phyloP scores from a whole-genome alignment of 2,888 invertebrate genomes.

The Troilus luridus region DNA sequence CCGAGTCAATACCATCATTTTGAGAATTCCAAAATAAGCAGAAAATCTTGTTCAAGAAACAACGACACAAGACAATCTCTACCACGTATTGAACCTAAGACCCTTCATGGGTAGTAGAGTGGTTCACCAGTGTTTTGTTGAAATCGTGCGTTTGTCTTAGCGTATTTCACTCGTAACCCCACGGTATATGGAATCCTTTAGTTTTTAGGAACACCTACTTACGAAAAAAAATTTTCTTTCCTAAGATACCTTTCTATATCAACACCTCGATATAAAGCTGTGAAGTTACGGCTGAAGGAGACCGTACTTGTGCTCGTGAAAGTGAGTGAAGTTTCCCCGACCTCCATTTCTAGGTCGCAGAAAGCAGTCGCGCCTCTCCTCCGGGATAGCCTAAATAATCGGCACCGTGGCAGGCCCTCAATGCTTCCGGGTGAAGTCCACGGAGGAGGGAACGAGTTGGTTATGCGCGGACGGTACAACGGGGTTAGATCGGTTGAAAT shows the following conservation, averaged over 20 bases:
- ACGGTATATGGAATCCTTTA: too few species aligned
- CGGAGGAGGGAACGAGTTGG: neutral
- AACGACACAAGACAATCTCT: too few species aligned
- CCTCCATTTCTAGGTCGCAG: conserved; percentile 54
- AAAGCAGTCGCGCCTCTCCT: conserved; percentile 37
- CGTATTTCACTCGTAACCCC: too few species aligned
- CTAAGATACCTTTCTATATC: neutral
- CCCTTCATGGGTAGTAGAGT: too few species aligned
- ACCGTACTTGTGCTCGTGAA: conserved; percentile 16
- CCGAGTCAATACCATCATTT: too few species aligned
- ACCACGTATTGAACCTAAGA: too few species aligned
- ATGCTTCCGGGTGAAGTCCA: neutral
- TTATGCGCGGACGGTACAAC: neutral
- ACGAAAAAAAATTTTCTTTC: neutral
- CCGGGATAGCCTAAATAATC: conserved; percentile 5
- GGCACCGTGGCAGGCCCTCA: neutral
- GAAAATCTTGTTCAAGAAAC: too few species aligned
- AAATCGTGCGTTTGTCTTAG: too few species aligned
- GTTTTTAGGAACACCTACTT: too few species aligned
- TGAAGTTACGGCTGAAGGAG: neutral
- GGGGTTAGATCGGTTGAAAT: neutral
- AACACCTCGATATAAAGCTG: neutral
- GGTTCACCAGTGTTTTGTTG: too few species aligned
- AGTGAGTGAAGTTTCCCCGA: conserved; percentile 50
- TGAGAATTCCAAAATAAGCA: too few species aligned